phyloP scores from a whole-genome alignment of 2,797 vertebrate genomes.

The Gephyroberyx darwinii region DNA sequence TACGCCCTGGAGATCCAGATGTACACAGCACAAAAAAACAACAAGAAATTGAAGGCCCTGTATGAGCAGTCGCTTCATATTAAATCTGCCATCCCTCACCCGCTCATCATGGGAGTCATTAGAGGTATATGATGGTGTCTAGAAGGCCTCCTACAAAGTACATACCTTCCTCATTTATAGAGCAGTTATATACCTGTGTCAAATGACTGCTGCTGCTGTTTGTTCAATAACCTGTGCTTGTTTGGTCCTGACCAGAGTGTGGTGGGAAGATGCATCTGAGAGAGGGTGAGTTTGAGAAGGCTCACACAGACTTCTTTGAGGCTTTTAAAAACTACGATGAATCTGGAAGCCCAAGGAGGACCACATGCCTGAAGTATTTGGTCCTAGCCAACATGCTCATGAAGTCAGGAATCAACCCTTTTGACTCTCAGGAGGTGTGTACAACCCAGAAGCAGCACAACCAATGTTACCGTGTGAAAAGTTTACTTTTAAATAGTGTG shows the following conservation, averaged over 20 bases:
- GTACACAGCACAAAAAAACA: constrained; percentile 99
- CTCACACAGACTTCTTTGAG: constrained; percentile 99
- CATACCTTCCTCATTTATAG: neutral
- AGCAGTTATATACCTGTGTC: neutral
- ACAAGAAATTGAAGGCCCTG: constrained; percentile 99
- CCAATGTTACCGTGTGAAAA: neutral
- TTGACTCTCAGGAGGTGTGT: constrained; percentile 98
- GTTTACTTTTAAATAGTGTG: neutral
- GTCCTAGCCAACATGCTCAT: constrained; percentile 99
- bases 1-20: constrained; percentile 99
- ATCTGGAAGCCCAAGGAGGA: constrained; percentile 98
- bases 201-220: neutral
- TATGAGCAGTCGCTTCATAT: constrained; percentile 99
- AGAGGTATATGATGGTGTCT: constrained; percentile 85
- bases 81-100: constrained; percentile 99
- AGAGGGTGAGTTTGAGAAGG: constrained; percentile 99
- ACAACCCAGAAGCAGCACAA: neutral
- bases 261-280: constrained; percentile 99
- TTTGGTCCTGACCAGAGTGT: constrained; percentile 85
- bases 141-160: too few species aligned
- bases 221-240: constrained; percentile 32
- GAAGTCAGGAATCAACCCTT: constrained; percentile 99
- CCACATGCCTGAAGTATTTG: constrained; percentile 99
- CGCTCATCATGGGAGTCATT: constrained; percentile 99
- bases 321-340: constrained; percentile 99